phyloP scores from a whole-genome alignment of 2,797 vertebrate genomes.

The Epinephelus coioides region DNA sequence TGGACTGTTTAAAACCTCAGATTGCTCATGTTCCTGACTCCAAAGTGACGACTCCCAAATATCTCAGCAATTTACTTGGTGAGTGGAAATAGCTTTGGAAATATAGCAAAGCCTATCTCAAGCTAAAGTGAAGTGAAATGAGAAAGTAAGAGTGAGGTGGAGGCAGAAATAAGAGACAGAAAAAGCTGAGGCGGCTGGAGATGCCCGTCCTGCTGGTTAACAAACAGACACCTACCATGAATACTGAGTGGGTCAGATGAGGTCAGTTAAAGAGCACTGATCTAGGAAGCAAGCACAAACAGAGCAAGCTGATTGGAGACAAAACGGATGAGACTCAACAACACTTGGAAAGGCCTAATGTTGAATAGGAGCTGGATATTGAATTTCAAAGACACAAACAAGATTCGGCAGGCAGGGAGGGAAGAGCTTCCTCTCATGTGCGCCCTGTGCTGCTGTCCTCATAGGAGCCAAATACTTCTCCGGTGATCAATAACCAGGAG shows the following conservation, averaged over 20 bases:
- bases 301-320: conserved; percentile 30
- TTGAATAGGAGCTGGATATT: conserved; percentile 58
- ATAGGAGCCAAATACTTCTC: conserved; percentile 45
- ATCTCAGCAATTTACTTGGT: background rate
- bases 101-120: conserved; percentile 5
- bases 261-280: conserved; percentile 16
- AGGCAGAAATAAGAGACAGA: background rate
- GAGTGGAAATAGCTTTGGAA: conserved; percentile 3
- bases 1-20: background rate
- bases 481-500: conserved; percentile 73
- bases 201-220: conserved; percentile 21
- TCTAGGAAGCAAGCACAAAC: conserved; percentile 33
- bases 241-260: conserved; percentile 29
- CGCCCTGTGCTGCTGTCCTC: conserved; percentile 38
- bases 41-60: background rate
- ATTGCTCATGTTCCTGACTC: background rate
- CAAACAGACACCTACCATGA: conserved; percentile 26
- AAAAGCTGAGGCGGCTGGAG: background rate
- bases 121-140: background rate
- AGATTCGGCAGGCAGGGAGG: conserved; percentile 29
- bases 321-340: conserved; percentile 40
- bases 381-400: conserved; percentile 72
- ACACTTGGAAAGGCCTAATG: conserved; percentile 43
- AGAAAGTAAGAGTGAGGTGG: conserved; percentile 1
- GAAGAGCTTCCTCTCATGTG: conserved; percentile 37